A percentile compares a stretch with the other conserved stretches of the same genome.
These are phyloP conservation scores for Rotaria socialis DNA, from an alignment of 2,888 invertebrate genomes.

Conservation along the genomic window DNA sequence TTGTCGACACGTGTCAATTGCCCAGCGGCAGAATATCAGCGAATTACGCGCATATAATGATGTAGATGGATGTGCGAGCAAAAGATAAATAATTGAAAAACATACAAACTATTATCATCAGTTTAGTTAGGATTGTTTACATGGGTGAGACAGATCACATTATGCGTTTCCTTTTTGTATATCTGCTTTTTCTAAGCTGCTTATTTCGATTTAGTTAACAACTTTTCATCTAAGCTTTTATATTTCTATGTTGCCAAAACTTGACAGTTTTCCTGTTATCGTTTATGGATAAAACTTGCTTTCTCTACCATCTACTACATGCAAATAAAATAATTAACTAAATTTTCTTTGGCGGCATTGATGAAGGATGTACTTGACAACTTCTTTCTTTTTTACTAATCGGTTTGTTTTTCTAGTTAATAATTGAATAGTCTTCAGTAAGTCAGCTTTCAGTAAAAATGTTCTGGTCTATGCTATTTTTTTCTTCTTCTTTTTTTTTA, in stretches of 20 bases:
- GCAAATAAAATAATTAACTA: background rate
- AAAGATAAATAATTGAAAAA: background rate
- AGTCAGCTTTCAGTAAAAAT: background rate
- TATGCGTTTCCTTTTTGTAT: background rate
- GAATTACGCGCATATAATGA: background rate
- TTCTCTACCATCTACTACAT: background rate
- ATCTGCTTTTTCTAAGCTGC: background rate
- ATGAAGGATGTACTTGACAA: background rate
- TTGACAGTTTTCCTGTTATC: background rate
- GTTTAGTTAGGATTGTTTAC: background rate
- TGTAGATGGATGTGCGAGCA: background rate
- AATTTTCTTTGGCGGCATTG: background rate
- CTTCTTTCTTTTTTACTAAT: background rate
- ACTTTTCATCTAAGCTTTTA: background rate
- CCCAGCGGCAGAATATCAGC: background rate
- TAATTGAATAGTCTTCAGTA: background rate
- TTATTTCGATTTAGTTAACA: background rate
- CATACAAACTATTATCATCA: background rate
- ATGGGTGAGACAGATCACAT: background rate
- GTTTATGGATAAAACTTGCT: background rate
- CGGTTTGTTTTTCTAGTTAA: background rate
- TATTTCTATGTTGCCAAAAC: background rate
- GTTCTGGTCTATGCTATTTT: background rate
- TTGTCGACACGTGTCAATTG: slow-evolving; percentile 18
- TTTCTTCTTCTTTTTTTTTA: background rate